A percentile compares a stretch with the other conserved stretches of the same genome.
These are phyloP conservation scores for Chouioia cunea DNA, from an alignment of 2,888 invertebrate genomes.

Conservation along the genomic window DNA sequence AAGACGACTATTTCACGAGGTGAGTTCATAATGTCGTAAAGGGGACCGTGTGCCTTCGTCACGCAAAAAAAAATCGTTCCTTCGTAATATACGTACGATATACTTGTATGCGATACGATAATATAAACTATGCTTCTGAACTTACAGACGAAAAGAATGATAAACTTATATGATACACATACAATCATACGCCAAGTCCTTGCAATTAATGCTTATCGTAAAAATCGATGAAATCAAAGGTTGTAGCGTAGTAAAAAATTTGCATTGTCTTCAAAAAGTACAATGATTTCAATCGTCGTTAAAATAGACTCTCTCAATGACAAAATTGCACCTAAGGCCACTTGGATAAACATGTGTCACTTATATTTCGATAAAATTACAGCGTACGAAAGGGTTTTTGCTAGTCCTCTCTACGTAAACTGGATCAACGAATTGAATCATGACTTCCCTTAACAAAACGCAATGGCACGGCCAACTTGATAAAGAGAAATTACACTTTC, in stretches of 20 bases:
- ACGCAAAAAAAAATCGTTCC: constrained; percentile 45
- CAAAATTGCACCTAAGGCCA: constrained; percentile 51
- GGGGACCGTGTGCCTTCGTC: constrained; percentile 68
- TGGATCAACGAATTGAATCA: constrained; percentile 35
- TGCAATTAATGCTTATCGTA: constrained; percentile 24
- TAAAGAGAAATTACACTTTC: constrained; percentile 40
- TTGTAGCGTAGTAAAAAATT: constrained; percentile 3
- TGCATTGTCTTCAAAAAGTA: constrained; percentile 16
- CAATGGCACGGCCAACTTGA: constrained; percentile 49
- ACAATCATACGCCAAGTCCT: constrained; percentile 42
- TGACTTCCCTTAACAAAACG: constrained; percentile 42
- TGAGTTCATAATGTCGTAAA: constrained; percentile 65
- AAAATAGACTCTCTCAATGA: constrained; percentile 37
- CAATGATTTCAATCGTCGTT: constrained; percentile 20
- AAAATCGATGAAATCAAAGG: constrained; percentile 24
- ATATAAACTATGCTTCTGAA: constrained; percentile 56
- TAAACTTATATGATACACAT: constrained; percentile 45
- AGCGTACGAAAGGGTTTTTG: constrained; percentile 17
- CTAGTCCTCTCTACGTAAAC: constrained; percentile 15
- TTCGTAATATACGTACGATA: constrained; percentile 42
- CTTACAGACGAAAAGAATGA: constrained; percentile 40
- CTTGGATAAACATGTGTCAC: constrained; percentile 43
- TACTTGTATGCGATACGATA: constrained; percentile 48
- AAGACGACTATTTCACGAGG: constrained; percentile 60
- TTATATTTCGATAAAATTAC: constrained; percentile 38